Percentiles rank a stretch among this genome's conserved stretches.
Conservation (phyloP, 2,113 vertebrate genomes). For the Campylomormyrus tamandua region DNA sequence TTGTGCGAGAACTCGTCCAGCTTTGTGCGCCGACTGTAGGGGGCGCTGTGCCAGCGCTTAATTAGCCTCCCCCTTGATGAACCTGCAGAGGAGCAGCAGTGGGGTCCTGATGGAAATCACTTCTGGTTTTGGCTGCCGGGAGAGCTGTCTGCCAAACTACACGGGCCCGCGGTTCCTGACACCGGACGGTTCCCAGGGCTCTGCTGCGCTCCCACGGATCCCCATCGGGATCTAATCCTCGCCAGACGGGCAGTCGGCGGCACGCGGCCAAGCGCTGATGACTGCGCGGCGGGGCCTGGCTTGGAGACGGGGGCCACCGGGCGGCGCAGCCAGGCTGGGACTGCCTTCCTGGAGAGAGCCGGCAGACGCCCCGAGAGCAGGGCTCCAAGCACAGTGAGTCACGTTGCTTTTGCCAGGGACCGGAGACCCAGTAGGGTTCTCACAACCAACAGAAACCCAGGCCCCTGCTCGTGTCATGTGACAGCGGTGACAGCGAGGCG, state of each 20-base stretch:
- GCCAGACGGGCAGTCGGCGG: neutral
- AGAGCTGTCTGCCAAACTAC: neutral
- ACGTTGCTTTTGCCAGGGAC: neutral
- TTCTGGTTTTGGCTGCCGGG: neutral
- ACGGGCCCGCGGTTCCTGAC: neutral
- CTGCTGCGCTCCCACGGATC: neutral
- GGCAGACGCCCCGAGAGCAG: neutral
- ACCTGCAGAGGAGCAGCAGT: neutral
- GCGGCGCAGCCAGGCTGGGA: neutral
- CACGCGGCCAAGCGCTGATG: neutral
- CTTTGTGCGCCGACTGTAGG: neutral
- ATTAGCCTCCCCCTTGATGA: neutral
- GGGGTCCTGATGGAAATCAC: neutral
- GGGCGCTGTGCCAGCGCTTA: neutral
- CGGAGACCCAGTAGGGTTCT: neutral
- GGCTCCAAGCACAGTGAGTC: neutral
- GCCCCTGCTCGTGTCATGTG: neutral
- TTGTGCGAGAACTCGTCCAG: neutral
- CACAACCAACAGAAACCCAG: neutral
- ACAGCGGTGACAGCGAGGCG: neutral
- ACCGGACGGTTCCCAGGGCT: neutral
- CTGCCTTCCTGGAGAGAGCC: neutral
- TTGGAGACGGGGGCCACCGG: neutral
- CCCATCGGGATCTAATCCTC: neutral
- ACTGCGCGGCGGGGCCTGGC: neutral